A percentile compares a stretch with the other conserved stretches of the same genome.
These are phyloP conservation scores for Ganaspis brasiliensis DNA, from an alignment of 2,888 invertebrate genomes.

Conservation along the genomic window DNA sequence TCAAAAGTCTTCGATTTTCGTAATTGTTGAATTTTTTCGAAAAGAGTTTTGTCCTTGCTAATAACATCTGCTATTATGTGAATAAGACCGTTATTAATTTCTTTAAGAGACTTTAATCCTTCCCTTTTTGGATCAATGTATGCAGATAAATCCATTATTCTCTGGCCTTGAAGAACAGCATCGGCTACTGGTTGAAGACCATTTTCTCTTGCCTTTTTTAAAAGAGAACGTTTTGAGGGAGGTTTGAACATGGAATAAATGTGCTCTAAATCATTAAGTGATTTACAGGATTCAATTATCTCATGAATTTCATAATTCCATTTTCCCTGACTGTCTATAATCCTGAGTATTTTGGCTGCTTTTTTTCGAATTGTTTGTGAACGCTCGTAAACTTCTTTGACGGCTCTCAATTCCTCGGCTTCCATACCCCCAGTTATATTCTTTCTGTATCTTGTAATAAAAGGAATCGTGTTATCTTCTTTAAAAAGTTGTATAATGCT, in stretches of 20 bases:
- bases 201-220: constrained; percentile 89
- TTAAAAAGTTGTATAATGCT: constrained; percentile 52
- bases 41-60: constrained; percentile 88
- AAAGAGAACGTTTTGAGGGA: constrained; percentile 86
- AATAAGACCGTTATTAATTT: constrained; percentile 86
- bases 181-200: constrained; percentile 88
- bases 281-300: constrained; percentile 86
- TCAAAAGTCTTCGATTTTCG: constrained; percentile 55
- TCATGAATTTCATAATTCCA: constrained; percentile 85
- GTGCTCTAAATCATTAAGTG: constrained; percentile 89
- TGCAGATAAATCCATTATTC: constrained; percentile 69
- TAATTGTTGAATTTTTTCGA: constrained; percentile 87
- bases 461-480: constrained; percentile 86
- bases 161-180: constrained; percentile 83
- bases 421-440: constrained; percentile 88
- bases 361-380: constrained; percentile 87
- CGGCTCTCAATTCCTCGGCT: constrained; percentile 88
- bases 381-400: constrained; percentile 88
- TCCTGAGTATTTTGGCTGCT: constrained; percentile 85
- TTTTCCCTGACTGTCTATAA: constrained; percentile 85
- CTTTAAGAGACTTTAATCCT: constrained; percentile 81
- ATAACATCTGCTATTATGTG: constrained; percentile 92
- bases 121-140: constrained; percentile 81
- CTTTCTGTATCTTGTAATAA: constrained; percentile 94
- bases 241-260: constrained; percentile 92